phyloP scores from a whole-genome alignment of 2,888 invertebrate species.

The Tetrapedia diversipes region DNA sequence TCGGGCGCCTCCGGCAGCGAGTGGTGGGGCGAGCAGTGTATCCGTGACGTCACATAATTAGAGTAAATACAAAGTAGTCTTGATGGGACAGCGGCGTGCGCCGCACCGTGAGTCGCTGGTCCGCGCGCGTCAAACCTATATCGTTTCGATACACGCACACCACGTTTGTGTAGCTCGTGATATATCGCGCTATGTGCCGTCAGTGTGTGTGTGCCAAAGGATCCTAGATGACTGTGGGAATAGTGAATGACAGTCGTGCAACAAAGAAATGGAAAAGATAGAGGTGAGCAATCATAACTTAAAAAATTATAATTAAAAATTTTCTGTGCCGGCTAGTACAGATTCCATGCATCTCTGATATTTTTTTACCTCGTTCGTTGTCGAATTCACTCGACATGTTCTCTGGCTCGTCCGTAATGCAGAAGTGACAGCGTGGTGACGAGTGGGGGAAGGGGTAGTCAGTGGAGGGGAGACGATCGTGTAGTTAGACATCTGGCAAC shows the following conservation, averaged over 20 bases:
- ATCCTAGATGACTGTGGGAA: constrained; percentile 80
- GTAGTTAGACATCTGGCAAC: constrained; percentile 79
- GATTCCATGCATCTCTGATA: constrained; percentile 36
- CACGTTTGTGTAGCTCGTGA: constrained; percentile 60
- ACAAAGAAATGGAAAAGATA: constrained; percentile 81
- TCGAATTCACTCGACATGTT: constrained; percentile 62
- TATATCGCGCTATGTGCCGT: constrained; percentile 72
- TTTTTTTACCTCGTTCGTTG: constrained; percentile 43
- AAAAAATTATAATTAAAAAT: constrained; percentile 23
- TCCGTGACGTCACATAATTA: constrained; percentile 88
- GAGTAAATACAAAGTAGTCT: constrained; percentile 89
- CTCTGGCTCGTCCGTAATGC: constrained; percentile 68
- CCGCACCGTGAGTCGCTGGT: constrained; percentile 82
- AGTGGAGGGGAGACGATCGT: constrained; percentile 67
- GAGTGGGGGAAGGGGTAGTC: constrained; percentile 59
- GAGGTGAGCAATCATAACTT: constrained; percentile 74
- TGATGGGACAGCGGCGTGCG: constrained; percentile 86
- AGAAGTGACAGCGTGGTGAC: constrained; percentile 74
- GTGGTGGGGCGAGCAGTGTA: constrained; percentile 79
- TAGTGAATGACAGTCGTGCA: constrained; percentile 78
- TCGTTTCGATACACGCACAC: constrained; percentile 71
- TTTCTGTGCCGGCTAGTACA: constrained; percentile 4
- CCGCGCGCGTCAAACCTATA: constrained; percentile 77
- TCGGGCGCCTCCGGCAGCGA: constrained; percentile 62
- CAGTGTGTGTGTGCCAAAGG: constrained; percentile 75